Conservation (phyloP, 1,140 invertebrate genomes). For the Wasmannia auropunctata region DNA sequence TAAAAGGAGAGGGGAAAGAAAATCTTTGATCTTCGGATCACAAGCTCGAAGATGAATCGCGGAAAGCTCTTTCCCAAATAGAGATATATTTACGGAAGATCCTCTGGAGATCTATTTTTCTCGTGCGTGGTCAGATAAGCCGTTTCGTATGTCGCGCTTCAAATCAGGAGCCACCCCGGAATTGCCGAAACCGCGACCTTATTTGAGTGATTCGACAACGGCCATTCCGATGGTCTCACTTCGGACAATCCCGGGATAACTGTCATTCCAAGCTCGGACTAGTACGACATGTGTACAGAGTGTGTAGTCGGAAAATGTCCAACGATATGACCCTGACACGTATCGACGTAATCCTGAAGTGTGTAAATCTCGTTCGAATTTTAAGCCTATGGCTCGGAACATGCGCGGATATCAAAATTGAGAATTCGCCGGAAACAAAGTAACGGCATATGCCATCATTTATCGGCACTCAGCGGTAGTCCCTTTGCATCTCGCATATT, state of each 20-base stretch:
- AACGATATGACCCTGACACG: background rate
- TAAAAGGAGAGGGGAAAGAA: background rate
- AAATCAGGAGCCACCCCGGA: background rate
- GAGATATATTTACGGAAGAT: background rate
- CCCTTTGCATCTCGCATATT: background rate
- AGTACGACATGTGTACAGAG: background rate
- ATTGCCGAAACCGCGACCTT: slow-evolving; percentile 8
- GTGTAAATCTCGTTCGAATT: slow-evolving; percentile 9
- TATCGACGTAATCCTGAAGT: background rate
- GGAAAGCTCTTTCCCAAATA: background rate
- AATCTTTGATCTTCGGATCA: background rate
- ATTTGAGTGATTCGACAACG: slow-evolving; percentile 2
- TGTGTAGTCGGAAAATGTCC: slow-evolving; percentile 1
- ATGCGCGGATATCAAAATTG: background rate
- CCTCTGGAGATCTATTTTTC: background rate
- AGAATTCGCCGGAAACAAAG: background rate
- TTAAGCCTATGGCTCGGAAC: background rate
- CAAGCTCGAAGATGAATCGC: background rate
- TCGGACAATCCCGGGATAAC: slow-evolving; percentile 6
- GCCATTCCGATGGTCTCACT: background rate
- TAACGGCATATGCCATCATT: slow-evolving; percentile 52
- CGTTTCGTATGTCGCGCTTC: background rate
- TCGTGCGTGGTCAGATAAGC: background rate
- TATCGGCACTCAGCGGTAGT: slow-evolving; percentile 68
- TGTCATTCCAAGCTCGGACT: background rate